Base-by-base conservation (phyloP, 2,113 vertebrate genomes). In the Microcebus jonahi region DNA sequence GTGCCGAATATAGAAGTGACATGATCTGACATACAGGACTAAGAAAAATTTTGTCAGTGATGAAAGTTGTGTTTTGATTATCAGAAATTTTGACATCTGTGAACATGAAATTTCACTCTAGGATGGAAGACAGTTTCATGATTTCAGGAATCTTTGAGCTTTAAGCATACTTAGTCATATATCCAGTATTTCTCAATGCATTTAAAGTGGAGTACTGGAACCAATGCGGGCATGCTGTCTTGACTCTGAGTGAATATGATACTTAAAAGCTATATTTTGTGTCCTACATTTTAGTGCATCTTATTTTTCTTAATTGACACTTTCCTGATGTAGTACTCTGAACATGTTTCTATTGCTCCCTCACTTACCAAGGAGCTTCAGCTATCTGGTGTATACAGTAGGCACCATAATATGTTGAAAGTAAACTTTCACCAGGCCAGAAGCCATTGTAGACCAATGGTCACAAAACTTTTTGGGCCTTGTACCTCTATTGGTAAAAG, bases 261-360 rank as follows among this genome's bases (percentile, higher is more conserved):
- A 57, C 8, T 63, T 71, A 42, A 63, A 77, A 48, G 8, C 42
- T 73, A 1, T 48, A 18, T 45, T 71, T 92, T 73, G 12, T 77
- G n/a, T 1, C 3, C 25, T 45, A 25, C 8, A 7, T 85, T 85
- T 88, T 79, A 76, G 39, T 82, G 10, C 3, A 50, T 71, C 15
- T 63, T 96, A 27, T 57, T 68, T 96, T 76, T 96, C 76, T 88
- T 91, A 94, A 31, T 17, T 61, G 50, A 93, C 75, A 34, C 55
- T 94, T 95, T 68, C 61, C 15, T n/a, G 36, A 45, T 55, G n/a
- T 15, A 85, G 21, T 76, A 23, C 63, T 80, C 13, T 89, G 61
- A 70, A 63, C 50, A 79, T 81, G 34, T 86, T 88, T 63, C 86
- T 85, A 42, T n/a, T 90, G 27, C 13, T 92, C 18, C 20, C 27